Evolutionary conservation across 2,888 invertebrate species (phyloP), one percentile per base, ranked within the genome.

Genomic region (Anagyrus pseudococci): DNA sequence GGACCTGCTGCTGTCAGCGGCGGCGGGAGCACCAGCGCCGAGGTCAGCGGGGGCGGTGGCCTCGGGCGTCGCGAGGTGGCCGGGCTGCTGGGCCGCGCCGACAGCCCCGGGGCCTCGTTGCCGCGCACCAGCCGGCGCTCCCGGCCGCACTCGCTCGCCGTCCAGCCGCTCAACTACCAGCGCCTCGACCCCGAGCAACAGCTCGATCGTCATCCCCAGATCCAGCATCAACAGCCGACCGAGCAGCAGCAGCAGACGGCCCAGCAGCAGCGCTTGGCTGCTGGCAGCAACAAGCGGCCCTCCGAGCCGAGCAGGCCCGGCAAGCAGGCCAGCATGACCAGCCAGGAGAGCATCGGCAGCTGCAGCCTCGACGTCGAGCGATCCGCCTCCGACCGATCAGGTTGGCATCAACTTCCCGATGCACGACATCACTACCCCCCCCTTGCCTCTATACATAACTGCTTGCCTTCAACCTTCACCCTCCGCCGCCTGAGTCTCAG

Each of bases 291-390:
- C 33, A 49, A 17, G 23, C 15, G 33, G 29, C n/a, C 19, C 19
- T 15, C 6, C 48, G 4, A 26, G 17, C 19, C 4, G 17, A 2
- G 1, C 48, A 48, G 17, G 13, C 41, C 23, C 17, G 26, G 15
- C 29, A 25, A 22, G 29, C 62, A 62, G 8, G 59, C 59, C 15
- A 66, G 58, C 71, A 80, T 80, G 80, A 79, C 80, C 61, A 80
- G 80, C 72, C 80, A 80, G 82, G 93, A 93, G 82, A 93, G 93
- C 60, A 93, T 93, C 75, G 93, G 93, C 74, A 90, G 90, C 83
- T 93, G 93, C 83, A 93, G 93, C 71, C 84, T 93, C 76, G 93
- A 93, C 82, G 91, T 91, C 81, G 92, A 93, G 77, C 89, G 89
- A 44, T 79, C 80, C 61, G 77, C 78, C 56, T 80, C 80, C 74